Evolutionary conservation across 2,888 invertebrate genomes (phyloP).

Genomic region (Chrysotoxum bicinctum): DNA sequence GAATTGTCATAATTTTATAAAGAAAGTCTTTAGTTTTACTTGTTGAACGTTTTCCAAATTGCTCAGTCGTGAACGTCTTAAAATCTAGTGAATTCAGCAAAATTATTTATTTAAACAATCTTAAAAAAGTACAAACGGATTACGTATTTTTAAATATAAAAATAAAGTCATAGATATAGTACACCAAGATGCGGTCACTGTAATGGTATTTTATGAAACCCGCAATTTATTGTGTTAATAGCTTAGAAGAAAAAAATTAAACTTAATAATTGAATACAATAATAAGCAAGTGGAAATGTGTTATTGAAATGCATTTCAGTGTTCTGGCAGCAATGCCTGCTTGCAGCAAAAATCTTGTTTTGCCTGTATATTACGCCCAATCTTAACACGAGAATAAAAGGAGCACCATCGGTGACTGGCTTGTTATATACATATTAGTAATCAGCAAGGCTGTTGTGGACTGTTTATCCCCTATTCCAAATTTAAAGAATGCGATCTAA

Average conservation of each 20-base stretch:
- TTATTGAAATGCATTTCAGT: conserved; percentile 8
- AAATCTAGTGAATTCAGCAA: not conserved
- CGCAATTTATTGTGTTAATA: conserved; percentile 12
- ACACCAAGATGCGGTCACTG: conserved; percentile 10
- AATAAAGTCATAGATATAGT: not conserved
- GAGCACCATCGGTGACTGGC: not conserved
- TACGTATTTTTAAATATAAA: not conserved
- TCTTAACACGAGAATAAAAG: not conserved
- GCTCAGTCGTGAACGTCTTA: conserved; percentile 18
- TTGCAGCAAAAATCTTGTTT: not conserved
- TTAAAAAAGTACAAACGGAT: not conserved
- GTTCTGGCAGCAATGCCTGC: not conserved
- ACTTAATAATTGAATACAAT: conserved; percentile 2
- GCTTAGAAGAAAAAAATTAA: conserved; percentile 15
- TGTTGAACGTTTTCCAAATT: not conserved
- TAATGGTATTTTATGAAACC: not conserved
- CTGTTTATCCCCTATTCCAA: too few species aligned
- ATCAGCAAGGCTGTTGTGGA: too few species aligned
- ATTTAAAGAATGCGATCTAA: too few species aligned
- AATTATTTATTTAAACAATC: not conserved
- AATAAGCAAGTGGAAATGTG: conserved; percentile 19
- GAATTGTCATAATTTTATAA: not conserved
- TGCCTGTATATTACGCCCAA: not conserved
- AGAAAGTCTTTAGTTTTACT: not conserved
- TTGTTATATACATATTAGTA: too few species aligned